Evolutionary conservation across 2,797 vertebrate species (phyloP).

Genomic region (Botia kubotai): DNA sequence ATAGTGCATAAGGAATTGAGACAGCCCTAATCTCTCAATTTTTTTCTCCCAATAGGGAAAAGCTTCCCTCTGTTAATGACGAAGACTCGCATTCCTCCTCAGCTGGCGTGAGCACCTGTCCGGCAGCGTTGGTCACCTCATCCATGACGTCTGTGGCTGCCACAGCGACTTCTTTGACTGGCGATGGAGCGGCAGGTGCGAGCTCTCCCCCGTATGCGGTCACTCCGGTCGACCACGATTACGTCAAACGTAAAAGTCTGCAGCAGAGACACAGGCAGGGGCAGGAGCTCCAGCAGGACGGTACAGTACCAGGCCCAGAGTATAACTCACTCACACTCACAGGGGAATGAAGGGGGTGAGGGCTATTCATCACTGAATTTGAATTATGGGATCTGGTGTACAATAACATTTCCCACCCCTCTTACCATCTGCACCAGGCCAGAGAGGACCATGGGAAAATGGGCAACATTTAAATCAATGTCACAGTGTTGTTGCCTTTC

Average conservation of each 20-base stretch:
- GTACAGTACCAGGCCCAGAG: constrained; percentile 98
- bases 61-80: constrained; percentile 85
- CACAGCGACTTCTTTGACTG: constrained; percentile 12
- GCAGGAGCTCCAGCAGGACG: constrained; percentile 81
- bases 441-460: constrained; percentile 87
- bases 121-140: background rate
- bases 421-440: constrained; percentile 75
- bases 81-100: constrained; percentile 94
- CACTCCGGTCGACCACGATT: constrained; percentile 99
- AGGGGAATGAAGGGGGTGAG: constrained; percentile 43
- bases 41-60: constrained; percentile 82
- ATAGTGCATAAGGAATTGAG: background rate
- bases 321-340: constrained; percentile 60
- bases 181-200: constrained; percentile 94
- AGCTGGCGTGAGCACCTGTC: constrained; percentile 79
- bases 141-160: background rate
- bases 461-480: constrained; percentile 85
- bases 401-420: constrained; percentile 51
- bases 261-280: constrained; percentile 82
- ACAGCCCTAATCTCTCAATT: background rate
- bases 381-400: constrained; percentile 50
- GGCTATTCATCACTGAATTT: constrained; percentile 36
- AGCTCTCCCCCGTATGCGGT: constrained; percentile 97
- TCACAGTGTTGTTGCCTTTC: background rate
- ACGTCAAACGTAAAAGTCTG: constrained; percentile 99